These are phyloP conservation scores for Tichodroma muraria DNA, from an alignment of 2,113 vertebrate species.

Conservation along the genomic window DNA sequence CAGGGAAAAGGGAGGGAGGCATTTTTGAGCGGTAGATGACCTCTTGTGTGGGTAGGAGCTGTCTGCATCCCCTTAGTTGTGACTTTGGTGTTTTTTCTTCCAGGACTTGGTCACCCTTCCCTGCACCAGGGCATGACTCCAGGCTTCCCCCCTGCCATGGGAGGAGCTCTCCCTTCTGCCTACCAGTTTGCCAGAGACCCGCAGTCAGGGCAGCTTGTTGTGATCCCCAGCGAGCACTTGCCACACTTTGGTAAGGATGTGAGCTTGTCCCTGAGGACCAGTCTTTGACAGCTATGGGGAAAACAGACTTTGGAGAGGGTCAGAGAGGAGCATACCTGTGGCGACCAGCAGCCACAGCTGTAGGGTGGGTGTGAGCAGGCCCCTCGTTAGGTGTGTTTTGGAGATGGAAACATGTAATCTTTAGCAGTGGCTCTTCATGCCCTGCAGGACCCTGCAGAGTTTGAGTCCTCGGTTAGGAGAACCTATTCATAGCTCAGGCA, in stretches of 20 bases:
- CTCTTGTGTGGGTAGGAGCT: accelerated
- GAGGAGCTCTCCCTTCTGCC: slow-evolving; percentile 83
- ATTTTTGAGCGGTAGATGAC: not conserved
- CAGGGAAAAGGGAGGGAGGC: not conserved
- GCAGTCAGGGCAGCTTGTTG: slow-evolving; percentile 91
- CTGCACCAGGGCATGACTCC: slow-evolving; percentile 90
- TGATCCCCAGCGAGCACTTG: slow-evolving; percentile 92
- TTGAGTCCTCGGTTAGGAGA: not conserved
- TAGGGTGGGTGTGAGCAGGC: not conserved
- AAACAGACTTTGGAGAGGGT: not conserved
- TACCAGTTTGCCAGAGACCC: slow-evolving; percentile 96
- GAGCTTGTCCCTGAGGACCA: not conserved
- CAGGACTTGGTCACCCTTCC: slow-evolving; percentile 87
- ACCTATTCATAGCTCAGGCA: not conserved
- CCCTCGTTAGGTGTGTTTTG: not conserved
- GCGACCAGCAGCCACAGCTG: not conserved
- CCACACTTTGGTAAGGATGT: slow-evolving; percentile 83
- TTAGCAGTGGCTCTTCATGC: not conserved
- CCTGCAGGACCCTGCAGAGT: not conserved
- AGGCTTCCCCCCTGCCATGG: slow-evolving; percentile 83
- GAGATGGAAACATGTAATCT: not conserved
- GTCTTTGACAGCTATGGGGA: not conserved
- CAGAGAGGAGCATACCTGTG: not conserved
- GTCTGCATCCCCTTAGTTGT: not conserved
- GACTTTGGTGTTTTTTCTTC: not conserved